Evolutionary conservation across 2,888 invertebrate species (phyloP).

Genomic region (Periphyllus acericola): DNA sequence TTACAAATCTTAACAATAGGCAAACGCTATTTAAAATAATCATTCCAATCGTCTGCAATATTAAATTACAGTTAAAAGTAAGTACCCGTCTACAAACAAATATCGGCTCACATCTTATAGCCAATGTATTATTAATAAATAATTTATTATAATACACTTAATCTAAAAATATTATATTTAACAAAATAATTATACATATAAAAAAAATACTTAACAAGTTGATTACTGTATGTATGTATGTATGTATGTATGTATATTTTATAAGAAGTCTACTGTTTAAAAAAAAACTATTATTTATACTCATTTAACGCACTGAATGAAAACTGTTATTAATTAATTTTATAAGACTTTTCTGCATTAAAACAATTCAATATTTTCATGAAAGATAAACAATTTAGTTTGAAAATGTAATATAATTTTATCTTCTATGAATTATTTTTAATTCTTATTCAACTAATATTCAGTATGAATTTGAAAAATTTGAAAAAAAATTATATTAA

Average conservation of each 20-base stretch:
- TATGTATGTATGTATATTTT: too few species aligned
- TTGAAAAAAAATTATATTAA: not conserved
- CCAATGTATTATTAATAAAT: not conserved
- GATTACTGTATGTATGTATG: too few species aligned
- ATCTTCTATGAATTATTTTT: not conserved
- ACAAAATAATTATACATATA: too few species aligned
- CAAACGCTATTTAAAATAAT: too few species aligned
- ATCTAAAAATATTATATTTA: not conserved
- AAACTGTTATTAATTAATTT: not conserved
- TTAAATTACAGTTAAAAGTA: too few species aligned
- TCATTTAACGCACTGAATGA: not conserved
- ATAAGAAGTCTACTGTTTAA: not conserved
- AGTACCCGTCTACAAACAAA: too few species aligned
- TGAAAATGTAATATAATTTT: not conserved
- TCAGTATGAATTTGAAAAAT: not conserved
- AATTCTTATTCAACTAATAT: not conserved
- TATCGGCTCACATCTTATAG: not conserved
- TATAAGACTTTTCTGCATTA: not conserved
- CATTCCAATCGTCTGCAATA: too few species aligned
- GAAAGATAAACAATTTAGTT: not conserved
- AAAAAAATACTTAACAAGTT: not conserved
- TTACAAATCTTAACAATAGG: too few species aligned
- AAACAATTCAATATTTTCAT: not conserved
- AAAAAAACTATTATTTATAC: not conserved
- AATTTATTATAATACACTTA: not conserved